These are phyloP conservation scores for Theristicus caerulescens DNA, from an alignment of 2,113 vertebrate species.

Conservation along the genomic window DNA sequence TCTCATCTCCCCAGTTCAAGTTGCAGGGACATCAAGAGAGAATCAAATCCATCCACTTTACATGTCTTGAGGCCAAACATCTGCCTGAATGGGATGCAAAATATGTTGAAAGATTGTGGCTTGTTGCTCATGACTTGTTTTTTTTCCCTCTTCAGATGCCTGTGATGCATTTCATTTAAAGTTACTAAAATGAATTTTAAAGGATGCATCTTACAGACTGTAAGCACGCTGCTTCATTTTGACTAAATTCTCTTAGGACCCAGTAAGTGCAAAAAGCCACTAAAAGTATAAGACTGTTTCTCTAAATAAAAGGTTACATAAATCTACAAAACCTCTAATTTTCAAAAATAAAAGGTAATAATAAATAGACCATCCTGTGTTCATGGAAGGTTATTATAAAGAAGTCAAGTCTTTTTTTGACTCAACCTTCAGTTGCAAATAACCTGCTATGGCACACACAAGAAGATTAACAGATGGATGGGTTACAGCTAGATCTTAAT, in stretches of 20 bases:
- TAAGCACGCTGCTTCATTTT: background rate
- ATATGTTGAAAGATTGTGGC: background rate
- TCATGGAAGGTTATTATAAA: background rate
- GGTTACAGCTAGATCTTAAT: conserved; percentile 36
- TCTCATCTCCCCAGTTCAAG: background rate
- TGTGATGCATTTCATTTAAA: background rate
- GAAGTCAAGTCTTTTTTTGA: background rate
- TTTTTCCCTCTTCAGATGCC: background rate
- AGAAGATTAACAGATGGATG: conserved; percentile 34
- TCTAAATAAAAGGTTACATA: background rate
- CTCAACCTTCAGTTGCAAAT: conserved; percentile 21
- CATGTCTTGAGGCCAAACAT: conserved; percentile 40
- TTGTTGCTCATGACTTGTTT: background rate
- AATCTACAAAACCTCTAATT: background rate
- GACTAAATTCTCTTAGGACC: background rate
- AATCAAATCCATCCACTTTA: conserved; percentile 6
- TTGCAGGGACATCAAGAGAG: background rate
- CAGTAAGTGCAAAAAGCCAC: background rate
- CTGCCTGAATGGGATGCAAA: conserved; percentile 9
- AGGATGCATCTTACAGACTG: background rate
- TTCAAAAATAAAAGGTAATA: background rate
- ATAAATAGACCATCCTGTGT: background rate
- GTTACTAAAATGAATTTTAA: background rate
- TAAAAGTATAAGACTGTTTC: background rate
- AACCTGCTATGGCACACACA: background rate